Percentiles rank a stretch among this genome's conserved stretches.
phyloP scores from a whole-genome alignment of 2,888 invertebrate genomes.

The Harpalus rubripes region DNA sequence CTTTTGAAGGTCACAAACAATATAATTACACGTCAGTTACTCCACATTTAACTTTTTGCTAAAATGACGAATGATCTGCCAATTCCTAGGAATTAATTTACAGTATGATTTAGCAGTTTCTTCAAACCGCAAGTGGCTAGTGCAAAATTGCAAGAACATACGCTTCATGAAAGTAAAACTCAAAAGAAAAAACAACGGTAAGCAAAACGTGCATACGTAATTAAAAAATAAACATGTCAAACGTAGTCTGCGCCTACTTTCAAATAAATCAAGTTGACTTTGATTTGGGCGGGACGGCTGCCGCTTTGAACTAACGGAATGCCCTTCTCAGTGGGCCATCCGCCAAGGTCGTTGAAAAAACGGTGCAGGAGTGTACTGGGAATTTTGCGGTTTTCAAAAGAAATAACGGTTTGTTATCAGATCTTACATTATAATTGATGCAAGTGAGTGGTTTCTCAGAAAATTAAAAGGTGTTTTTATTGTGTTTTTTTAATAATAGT shows the following conservation, averaged over 20 bases:
- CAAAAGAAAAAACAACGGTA: neutral
- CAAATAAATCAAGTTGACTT: constrained; percentile 49
- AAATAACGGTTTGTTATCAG: neutral
- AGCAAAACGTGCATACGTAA: constrained; percentile 21
- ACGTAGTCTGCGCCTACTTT: constrained; percentile 10
- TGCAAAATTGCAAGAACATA: neutral
- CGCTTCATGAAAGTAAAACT: constrained; percentile 20
- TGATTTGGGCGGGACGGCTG: constrained; percentile 8
- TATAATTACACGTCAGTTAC: constrained; percentile 19
- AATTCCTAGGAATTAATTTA: constrained; percentile 17
- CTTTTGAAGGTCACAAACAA: neutral
- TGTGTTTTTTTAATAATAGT: too few species aligned
- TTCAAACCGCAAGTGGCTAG: neutral
- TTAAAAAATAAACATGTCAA: constrained; percentile 35
- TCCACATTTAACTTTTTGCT: constrained; percentile 19
- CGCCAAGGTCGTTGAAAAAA: neutral
- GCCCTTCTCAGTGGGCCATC: neutral
- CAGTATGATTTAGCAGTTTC: neutral
- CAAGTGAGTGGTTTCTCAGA: neutral
- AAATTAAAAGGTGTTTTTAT: neutral
- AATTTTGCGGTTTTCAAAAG: neutral
- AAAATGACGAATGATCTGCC: constrained; percentile 18
- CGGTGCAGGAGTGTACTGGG: neutral
- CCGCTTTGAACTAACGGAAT: neutral
- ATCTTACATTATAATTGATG: neutral